These are phyloP conservation scores for Scytalopus superciliaris DNA, from an alignment of 2,113 vertebrate genomes.

Conservation along the genomic window DNA sequence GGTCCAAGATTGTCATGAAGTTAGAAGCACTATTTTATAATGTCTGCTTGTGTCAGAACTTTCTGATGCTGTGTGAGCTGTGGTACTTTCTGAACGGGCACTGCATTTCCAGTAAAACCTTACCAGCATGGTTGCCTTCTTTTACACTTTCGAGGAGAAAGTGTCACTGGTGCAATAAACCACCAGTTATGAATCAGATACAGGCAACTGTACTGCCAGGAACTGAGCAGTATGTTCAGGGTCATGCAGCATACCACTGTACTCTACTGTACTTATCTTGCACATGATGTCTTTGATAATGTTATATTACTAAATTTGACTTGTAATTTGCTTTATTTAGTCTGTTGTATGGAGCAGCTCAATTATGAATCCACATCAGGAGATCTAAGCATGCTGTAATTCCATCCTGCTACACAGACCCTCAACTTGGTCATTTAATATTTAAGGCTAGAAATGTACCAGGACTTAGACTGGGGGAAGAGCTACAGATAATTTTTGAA, in stretches of 20 bases:
- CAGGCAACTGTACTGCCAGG: neutral
- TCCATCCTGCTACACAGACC: neutral
- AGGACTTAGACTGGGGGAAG: neutral
- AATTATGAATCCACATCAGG: neutral
- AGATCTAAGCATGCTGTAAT: neutral
- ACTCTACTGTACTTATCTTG: neutral
- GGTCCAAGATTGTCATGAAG: neutral
- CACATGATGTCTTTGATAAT: neutral
- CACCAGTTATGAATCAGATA: neutral
- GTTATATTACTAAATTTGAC: slow-evolving; percentile 37
- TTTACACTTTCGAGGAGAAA: neutral
- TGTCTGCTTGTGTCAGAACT: neutral
- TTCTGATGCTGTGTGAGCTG: neutral
- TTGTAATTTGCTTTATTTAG: neutral
- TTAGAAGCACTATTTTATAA: neutral
- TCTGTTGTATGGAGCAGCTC: neutral
- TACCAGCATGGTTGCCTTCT: neutral
- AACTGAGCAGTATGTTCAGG: neutral
- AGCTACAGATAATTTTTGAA: neutral
- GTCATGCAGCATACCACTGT: neutral
- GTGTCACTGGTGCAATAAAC: neutral
- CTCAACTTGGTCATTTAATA: neutral
- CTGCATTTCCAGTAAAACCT: neutral
- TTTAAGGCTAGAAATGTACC: neutral
- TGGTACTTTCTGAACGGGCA: neutral